Percentiles rank a stretch among this genome's conserved stretches.
phyloP scores from a whole-genome alignment of 2,113 vertebrate species.

The Cyprinodon brontotheroides region DNA sequence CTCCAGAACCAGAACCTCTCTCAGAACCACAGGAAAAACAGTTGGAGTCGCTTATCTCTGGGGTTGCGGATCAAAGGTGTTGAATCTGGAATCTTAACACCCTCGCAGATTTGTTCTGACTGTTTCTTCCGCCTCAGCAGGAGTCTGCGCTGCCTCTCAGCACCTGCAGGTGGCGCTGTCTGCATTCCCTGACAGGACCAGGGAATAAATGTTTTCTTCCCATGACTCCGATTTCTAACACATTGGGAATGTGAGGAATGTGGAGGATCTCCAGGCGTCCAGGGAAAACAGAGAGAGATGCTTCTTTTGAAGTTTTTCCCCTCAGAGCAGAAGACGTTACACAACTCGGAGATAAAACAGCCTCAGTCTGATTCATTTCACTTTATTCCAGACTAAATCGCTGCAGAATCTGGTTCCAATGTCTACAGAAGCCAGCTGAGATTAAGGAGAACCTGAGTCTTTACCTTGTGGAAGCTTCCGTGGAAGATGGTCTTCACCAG shows the following conservation, averaged over 20 bases:
- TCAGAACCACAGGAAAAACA: no score
- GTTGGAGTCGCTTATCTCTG: no score
- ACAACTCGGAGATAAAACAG: constrained; percentile 5
- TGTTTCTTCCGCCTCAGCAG: no score
- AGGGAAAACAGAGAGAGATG: constrained; percentile 30
- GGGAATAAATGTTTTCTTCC: no score
- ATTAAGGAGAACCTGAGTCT: background rate
- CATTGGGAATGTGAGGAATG: constrained; percentile 59
- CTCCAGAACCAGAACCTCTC: no score
- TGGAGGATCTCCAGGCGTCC: constrained; percentile 10
- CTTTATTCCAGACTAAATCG: background rate
- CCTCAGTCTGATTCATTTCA: background rate
- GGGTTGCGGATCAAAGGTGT: no score
- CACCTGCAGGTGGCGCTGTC: background rate
- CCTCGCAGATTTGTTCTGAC: no score
- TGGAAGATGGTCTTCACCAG: constrained; percentile 92
- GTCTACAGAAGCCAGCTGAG: background rate
- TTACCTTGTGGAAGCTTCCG: constrained; percentile 99
- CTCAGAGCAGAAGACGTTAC: background rate
- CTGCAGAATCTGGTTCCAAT: background rate
- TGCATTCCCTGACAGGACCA: no score
- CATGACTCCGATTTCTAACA: constrained; percentile 41
- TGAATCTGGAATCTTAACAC: no score
- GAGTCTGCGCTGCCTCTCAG: background rate
- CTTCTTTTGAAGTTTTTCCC: constrained; percentile 30